Evolutionary conservation across 2,797 vertebrate species (phyloP), one percentile per base, ranked within the genome.

Genomic region (Poeciliopsis gracilis): DNA sequence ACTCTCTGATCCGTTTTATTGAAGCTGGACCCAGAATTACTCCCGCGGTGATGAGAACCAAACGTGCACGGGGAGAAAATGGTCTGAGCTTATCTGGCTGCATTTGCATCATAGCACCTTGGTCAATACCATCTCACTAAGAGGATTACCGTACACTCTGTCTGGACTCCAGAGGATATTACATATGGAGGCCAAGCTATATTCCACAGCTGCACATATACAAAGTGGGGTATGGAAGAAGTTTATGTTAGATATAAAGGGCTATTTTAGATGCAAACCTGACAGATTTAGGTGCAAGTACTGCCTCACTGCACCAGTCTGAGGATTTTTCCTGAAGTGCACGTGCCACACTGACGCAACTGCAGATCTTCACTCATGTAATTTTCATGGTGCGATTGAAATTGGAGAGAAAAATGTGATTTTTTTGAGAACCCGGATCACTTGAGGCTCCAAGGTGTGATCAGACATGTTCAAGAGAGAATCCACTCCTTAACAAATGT

Each of bases 61-160:
- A 30, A 59, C 41, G 30, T 49, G n/a, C 47, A 72, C 2, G 13
- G 23, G 38, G 36, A 36, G 28, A 78, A 78, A 53, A 55, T 25
- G 23, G 12, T 74, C 82, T 13, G 55, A 30, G 51, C 80, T 90
- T 86, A 82, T 55, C 88, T 86, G 84, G 82, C 83, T 80, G 80
- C 78, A 78, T 70, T 30, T 66, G 78, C 76, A 86, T 67, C 76
- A 79, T 53, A 86, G 80, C 66, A 79, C 84, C 77, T 79, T 87
- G 73, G 78, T 89, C 86, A 84, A 85, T 80, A 81, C 43, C 61
- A 57, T 86, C 33, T 75, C 86, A 89, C 51, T 83, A 93, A 93
- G 88, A 92, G 87, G 90, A 85, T 92, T 91, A 41, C 1, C 38
- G 7, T 8, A 90, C n/a, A 72, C 46, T 77, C 80, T 82, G 81